Evolutionary conservation across 2,113 vertebrate species (phyloP).

Genomic region (Pelodiscus sinensis): DNA sequence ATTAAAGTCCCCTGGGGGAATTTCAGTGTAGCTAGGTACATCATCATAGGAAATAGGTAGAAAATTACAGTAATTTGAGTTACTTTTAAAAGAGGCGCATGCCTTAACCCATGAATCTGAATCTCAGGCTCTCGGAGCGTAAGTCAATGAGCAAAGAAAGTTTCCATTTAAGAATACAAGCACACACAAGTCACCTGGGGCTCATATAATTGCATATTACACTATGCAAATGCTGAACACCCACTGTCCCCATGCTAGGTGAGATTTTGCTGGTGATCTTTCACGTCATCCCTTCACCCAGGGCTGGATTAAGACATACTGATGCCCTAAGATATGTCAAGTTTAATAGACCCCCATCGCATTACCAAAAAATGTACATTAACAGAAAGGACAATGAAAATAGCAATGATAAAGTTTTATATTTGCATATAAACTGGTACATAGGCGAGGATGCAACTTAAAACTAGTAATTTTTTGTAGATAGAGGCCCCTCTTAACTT

Average conservation of each 20-base stretch:
- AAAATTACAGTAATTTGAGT: constrained; percentile 73
- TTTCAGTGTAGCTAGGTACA: constrained; percentile 14
- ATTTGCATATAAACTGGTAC: too few species aligned
- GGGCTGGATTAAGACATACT: too few species aligned
- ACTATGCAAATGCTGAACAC: not conserved
- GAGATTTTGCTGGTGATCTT: fast-evolving
- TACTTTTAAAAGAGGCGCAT: constrained; percentile 44
- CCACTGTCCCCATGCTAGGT: fast-evolving
- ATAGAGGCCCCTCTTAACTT: too few species aligned
- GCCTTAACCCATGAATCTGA: constrained; percentile 20
- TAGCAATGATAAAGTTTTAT: too few species aligned
- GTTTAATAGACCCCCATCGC: too few species aligned
- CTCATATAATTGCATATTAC: not conserved
- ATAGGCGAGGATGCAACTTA: too few species aligned
- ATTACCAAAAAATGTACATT: too few species aligned
- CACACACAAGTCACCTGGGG: not conserved
- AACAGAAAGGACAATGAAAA: too few species aligned
- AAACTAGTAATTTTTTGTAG: too few species aligned
- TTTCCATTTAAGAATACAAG: not conserved
- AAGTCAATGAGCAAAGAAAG: constrained; percentile 27
- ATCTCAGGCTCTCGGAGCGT: not conserved
- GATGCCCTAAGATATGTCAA: too few species aligned
- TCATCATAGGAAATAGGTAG: constrained; percentile 59
- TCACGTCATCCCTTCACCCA: not conserved
- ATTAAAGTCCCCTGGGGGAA: constrained; percentile 60